Base-by-base conservation (phyloP, 2,888 invertebrate species). In the Brachyopa scutellaris region DNA sequence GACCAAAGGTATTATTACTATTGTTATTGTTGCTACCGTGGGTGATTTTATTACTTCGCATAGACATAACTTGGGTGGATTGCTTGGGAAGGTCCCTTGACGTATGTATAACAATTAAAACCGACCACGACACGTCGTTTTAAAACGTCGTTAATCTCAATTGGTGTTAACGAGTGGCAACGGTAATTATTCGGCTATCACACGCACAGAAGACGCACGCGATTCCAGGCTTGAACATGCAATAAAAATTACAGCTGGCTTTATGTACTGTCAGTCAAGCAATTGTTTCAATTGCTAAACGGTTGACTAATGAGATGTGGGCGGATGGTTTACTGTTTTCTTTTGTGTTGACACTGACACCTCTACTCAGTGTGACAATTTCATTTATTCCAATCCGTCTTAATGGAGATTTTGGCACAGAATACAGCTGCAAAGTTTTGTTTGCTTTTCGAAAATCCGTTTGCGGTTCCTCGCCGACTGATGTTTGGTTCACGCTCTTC, bases 11-110 rank as follows among this genome's bases (percentile, higher is more conserved):
- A 61, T 84, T 89, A 85, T 84, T 86, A 47, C 40, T 88, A 87
- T 55, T 87, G 87, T 87, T 76, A 53, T 53, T 84, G 67, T 73
- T 85, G 62, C 62, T 85, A 67, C 40, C 85, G 72, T 86, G 69
- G 69, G 85, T 88, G 84, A 87, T 86, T 86, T 88, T 89, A 87
- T 89, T 89, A 85, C 88, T 90, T 61, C 89, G 88, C 88, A 90
- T 87, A 84, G 90, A 89, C 91, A 90, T 90, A 45, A 85, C 85
- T 84, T 21, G 29, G 0, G 33, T n/a, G 69, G 53, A 45, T 45
- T 17, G 9, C n/a, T 45, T n/a, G n/a, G 23, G 23, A 47, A 26
- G 7, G 26, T 15, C 47, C 29, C 21, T 67, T 36, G n/a, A 61
- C 11, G 47, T 6, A 8, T 40, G 42, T 1, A 36, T 36, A 55